Evolutionary conservation across 1,140 invertebrate genomes (phyloP).

Genomic region (Helicoverpa armigera): DNA sequence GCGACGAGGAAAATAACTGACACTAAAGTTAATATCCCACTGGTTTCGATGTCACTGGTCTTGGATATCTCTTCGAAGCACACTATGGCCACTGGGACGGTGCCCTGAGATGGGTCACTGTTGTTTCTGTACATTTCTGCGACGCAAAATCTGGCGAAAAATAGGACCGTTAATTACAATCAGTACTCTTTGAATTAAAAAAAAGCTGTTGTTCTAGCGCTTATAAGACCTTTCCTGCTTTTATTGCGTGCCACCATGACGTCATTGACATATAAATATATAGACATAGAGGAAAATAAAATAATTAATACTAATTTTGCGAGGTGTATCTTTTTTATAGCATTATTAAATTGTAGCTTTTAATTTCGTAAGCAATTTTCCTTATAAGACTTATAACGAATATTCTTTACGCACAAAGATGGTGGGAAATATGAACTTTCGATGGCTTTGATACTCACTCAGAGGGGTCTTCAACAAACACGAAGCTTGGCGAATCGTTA

Average conservation of each 20-base stretch:
- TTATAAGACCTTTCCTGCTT: no score
- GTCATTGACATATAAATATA: no score
- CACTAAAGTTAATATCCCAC: conserved; percentile 84
- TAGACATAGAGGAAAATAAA: no score
- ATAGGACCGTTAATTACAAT: background rate
- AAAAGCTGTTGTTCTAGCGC: no score
- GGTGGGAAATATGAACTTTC: background rate
- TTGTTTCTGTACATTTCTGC: conserved; percentile 67
- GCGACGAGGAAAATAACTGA: conserved; percentile 87
- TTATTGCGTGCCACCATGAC: no score
- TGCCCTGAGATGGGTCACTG: conserved; percentile 51
- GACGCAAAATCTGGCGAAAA: conserved; percentile 84
- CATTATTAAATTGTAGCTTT: no score
- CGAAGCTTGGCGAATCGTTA: conserved; percentile 68
- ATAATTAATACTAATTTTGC: no score
- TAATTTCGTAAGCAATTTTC: no score
- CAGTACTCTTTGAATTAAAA: no score
- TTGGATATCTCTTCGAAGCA: conserved; percentile 83
- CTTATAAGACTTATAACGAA: no score
- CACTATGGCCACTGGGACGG: conserved; percentile 77
- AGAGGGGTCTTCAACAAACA: conserved; percentile 73
- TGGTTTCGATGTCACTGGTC: conserved; percentile 67
- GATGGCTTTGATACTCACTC: conserved; percentile 63
- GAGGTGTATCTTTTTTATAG: no score
- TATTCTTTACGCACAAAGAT: no score